These are phyloP conservation scores for Spinus pinus DNA, from an alignment of 2,797 vertebrate species.

Conservation along the genomic window DNA sequence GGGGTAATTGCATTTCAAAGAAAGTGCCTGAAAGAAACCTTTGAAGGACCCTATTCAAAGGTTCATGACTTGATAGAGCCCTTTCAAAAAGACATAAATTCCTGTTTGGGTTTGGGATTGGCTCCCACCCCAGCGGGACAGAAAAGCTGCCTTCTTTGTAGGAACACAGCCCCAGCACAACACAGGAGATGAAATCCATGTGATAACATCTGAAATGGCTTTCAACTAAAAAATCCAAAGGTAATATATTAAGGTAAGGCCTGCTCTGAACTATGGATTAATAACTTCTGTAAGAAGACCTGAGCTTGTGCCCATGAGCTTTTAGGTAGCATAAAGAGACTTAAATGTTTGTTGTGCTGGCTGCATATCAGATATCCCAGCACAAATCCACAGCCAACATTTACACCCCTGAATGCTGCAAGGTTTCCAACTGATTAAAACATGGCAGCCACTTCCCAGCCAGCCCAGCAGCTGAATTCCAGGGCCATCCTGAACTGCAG, in stretches of 20 bases:
- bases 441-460: background rate
- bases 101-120: constrained; percentile 47
- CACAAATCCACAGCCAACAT: background rate
- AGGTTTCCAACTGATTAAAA: background rate
- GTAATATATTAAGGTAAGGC: background rate
- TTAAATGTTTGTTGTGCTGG: background rate
- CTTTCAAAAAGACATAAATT: constrained; percentile 37
- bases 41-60: constrained; percentile 57
- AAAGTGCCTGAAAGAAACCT: constrained; percentile 43
- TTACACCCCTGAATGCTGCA: background rate
- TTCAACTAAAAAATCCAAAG: constrained; percentile 21
- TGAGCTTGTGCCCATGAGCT: background rate
- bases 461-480: background rate
- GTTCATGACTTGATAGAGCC: constrained; percentile 17
- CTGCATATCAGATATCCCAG: background rate
- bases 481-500: background rate
- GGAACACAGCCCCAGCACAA: constrained; percentile 21
- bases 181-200: constrained; percentile 33
- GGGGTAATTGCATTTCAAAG: constrained; percentile 62
- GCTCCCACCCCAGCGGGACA: constrained; percentile 28
- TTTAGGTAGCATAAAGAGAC: background rate
- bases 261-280: background rate
- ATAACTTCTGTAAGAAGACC: background rate
- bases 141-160: constrained; percentile 25
- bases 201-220: constrained; percentile 21